Conservation (phyloP, 1,140 invertebrate species). For the Littorina saxatilis region DNA sequence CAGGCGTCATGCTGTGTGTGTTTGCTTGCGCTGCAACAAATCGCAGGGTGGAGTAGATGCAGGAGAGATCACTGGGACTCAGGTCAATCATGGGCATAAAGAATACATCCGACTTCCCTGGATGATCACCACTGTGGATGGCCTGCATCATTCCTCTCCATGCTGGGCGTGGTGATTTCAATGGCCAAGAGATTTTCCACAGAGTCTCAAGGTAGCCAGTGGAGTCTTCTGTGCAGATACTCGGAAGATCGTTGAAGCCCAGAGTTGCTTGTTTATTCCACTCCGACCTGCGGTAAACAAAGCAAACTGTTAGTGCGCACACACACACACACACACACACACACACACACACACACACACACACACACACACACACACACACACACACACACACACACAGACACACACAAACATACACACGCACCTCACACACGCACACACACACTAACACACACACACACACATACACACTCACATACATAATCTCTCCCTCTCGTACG, state of each 20-base stretch:
- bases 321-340: too few relatives aligned
- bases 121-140: slow-evolving; percentile 34
- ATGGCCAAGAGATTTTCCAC: slow-evolving; percentile 35
- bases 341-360: too few relatives aligned
- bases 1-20: slow-evolving; percentile 44
- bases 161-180: neutral
- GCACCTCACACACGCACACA: too few relatives aligned
- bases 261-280: neutral
- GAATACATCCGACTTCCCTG: slow-evolving; percentile 41
- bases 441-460: too few relatives aligned
- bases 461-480: too few relatives aligned
- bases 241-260: neutral
- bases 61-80: slow-evolving; percentile 58
- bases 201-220: slow-evolving; percentile 37
- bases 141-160: slow-evolving; percentile 45
- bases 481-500: too few relatives aligned
- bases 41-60: slow-evolving; percentile 59
- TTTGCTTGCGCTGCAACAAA: slow-evolving; percentile 51
- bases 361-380: too few relatives aligned
- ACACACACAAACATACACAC: too few relatives aligned
- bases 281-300: neutral
- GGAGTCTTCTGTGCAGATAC: neutral
- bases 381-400: too few relatives aligned
- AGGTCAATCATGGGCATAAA: slow-evolving; percentile 66
- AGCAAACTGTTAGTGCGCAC: neutral